Evolutionary conservation across 2,113 vertebrate genomes (phyloP).

Genomic region (Silurus asotus): DNA sequence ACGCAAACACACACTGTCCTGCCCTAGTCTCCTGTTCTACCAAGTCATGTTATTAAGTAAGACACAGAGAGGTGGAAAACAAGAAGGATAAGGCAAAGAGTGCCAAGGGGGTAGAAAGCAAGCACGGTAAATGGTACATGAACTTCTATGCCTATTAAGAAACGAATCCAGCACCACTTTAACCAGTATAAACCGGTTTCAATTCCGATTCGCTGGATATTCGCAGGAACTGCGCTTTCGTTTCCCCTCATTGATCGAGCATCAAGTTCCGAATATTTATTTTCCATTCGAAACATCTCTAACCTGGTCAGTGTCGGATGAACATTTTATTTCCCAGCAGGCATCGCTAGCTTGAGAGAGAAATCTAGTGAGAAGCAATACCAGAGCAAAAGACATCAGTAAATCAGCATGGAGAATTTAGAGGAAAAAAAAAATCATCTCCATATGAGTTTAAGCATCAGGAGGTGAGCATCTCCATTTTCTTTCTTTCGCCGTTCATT

Average conservation of each 20-base stretch:
- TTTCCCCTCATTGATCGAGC: neutral
- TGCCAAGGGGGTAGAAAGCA: constrained; percentile 19
- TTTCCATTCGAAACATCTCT: neutral
- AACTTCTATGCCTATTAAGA: neutral
- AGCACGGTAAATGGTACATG: neutral
- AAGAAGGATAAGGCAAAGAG: neutral
- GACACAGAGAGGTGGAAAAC: neutral
- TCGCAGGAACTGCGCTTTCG: neutral
- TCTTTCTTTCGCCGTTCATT: neutral
- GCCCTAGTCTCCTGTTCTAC: constrained; percentile 6
- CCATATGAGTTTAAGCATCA: neutral
- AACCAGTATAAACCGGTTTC: neutral
- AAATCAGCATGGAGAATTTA: neutral
- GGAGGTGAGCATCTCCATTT: neutral
- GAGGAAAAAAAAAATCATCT: neutral
- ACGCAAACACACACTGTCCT: neutral
- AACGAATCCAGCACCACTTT: neutral
- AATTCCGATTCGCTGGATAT: neutral
- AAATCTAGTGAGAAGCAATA: constrained; percentile 1
- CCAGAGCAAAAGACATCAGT: constrained; percentile 1
- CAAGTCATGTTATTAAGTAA: constrained; percentile 15
- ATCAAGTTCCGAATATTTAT: neutral
- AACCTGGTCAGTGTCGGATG: neutral
- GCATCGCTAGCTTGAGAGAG: constrained; percentile 8
- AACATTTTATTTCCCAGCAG: neutral